These are phyloP conservation scores for Epinotia demarniana DNA, from an alignment of 2,888 invertebrate species.

Conservation along the genomic window DNA sequence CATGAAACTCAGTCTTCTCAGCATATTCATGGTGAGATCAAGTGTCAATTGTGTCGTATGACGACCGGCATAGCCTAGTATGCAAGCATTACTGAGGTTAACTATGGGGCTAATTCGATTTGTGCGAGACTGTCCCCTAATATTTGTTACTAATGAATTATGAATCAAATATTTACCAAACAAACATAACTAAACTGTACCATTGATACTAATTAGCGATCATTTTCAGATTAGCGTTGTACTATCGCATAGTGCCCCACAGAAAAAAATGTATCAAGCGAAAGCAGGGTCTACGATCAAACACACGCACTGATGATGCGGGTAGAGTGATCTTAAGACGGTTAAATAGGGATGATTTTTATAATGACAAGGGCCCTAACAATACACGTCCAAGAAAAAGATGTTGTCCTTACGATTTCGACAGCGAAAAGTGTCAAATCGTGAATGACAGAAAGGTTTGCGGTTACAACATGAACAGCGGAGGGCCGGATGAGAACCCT, in stretches of 20 bases:
- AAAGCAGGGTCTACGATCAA: neutral
- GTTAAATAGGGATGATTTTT: neutral
- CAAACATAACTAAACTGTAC: neutral
- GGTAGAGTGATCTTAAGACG: conserved; percentile 16
- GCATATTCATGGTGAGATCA: conserved; percentile 35
- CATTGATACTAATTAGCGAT: neutral
- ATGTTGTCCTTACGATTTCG: conserved; percentile 39
- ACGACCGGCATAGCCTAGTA: too few species aligned
- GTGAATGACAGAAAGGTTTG: conserved; percentile 30
- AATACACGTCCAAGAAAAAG: conserved; percentile 15
- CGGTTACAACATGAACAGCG: conserved; percentile 23
- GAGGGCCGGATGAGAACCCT: conserved; percentile 6
- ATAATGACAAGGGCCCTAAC: neutral
- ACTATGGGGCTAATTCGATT: too few species aligned
- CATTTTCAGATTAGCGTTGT: conserved; percentile 20
- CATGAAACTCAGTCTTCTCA: conserved; percentile 30
- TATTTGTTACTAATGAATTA: too few species aligned
- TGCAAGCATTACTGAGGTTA: too few species aligned
- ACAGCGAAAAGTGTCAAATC: conserved; percentile 32
- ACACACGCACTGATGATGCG: neutral
- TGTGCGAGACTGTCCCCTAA: too few species aligned
- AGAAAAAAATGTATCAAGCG: conserved; percentile 19
- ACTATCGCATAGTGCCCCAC: conserved; percentile 13
- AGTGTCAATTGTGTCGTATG: neutral
- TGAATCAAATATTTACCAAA: neutral